Evolutionary conservation across 2,888 invertebrate genomes (phyloP), one percentile per base, ranked within the genome.

Genomic region (Aphidoletes aphidimyza): DNA sequence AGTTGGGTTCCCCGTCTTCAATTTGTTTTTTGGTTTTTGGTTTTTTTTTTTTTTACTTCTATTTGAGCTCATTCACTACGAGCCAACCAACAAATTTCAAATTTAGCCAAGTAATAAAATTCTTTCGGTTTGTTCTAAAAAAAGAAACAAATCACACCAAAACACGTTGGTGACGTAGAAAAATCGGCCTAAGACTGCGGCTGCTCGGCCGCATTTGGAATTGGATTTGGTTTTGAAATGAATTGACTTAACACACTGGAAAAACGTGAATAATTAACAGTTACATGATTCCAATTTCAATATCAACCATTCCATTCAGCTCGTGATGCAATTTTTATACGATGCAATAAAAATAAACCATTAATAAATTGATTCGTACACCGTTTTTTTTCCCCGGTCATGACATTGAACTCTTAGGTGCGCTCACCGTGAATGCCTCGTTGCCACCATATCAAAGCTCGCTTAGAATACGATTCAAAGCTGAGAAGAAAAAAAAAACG

Each of bases 331-430:
- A 69, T 69, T 69, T 69, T 69, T 34, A 30, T 30, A 0, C 3
- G 9, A 17, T 30, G 47, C 47, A 47, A 17, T 19, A 47, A 47
- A 69, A 30, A 69, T 22, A 54, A 54, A 22, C 54, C 69, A 69
- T 69, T 14, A 26, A 69, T 69, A 69, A 69, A 22, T 54, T 69
- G 9, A 14, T 1, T 30, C 54, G 69, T 69, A 69, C 17, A 30
- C 69, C 26, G 30, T 69, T 69, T 26, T 30, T 69, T 69, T n/a
- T n/a, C n/a, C n/a, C 34, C 69, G 69, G 69, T 69, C 69, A 69
- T 69, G 69, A 69, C 69, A 69, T 69, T 69, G 69, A 69, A 69
- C 69, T 69, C n/a, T 69, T 34, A 34, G n/a, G 30, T 30, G 69
- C 69, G 22, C 54, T 6, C 54, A 54, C 47, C 47, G 5, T 11